Evolutionary conservation across 2,797 vertebrate genomes (phyloP).

Genomic region (Acomys russatus): DNA sequence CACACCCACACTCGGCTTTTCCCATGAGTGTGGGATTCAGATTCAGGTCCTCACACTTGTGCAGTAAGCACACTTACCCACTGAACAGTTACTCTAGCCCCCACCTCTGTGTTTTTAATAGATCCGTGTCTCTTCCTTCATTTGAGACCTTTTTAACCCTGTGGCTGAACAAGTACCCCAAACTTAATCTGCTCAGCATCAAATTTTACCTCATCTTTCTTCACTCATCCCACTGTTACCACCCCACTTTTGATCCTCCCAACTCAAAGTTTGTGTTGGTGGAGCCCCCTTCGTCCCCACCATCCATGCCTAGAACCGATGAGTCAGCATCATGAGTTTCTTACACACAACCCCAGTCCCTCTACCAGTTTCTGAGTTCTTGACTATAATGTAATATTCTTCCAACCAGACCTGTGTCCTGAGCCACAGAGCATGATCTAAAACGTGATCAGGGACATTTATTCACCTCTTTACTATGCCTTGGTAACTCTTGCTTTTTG

Average conservation of each 20-base stretch:
- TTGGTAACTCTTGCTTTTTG: neutral
- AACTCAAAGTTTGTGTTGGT: neutral
- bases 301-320: too few relatives aligned
- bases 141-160: neutral
- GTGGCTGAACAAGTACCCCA: neutral
- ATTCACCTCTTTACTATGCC: neutral
- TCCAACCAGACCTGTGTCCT: fast-evolving
- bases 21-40: neutral
- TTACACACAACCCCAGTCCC: neutral
- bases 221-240: neutral
- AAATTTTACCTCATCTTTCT: neutral
- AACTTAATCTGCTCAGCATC: neutral
- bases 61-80: neutral
- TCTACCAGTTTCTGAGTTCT: neutral
- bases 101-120: neutral
- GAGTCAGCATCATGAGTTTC: neutral
- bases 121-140: neutral
- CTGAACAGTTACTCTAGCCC: neutral
- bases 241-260: neutral
- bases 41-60: neutral
- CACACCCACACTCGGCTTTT: neutral
- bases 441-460: neutral
- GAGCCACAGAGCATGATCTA: too few relatives aligned
- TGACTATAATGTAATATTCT: neutral
- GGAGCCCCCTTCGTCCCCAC: neutral